phyloP scores from a whole-genome alignment of 2,888 invertebrate genomes.

The Tenthredo scrophulariae region DNA sequence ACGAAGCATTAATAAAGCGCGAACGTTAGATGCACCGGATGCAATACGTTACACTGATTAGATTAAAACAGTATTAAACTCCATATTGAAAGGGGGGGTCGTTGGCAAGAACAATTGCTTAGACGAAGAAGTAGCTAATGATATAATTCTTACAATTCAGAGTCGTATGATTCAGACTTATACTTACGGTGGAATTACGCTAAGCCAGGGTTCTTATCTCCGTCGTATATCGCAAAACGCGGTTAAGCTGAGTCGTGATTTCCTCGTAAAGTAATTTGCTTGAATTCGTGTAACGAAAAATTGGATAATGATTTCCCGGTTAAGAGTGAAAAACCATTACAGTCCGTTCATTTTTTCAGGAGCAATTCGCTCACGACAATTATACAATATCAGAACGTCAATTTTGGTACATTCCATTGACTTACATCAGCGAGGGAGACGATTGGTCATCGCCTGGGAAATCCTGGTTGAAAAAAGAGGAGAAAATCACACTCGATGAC shows the following conservation, averaged over 20 bases:
- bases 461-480: constrained; percentile 66
- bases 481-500: constrained; percentile 60
- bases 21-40: constrained; percentile 22
- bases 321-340: not conserved
- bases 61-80: constrained; percentile 26
- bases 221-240: not conserved
- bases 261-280: not conserved
- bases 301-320: not conserved
- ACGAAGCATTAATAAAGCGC: not conserved
- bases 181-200: not conserved
- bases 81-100: constrained; percentile 4
- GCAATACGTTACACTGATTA: constrained; percentile 37
- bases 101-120: not conserved
- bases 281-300: not conserved
- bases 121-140: not conserved
- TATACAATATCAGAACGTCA: constrained; percentile 57
- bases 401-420: constrained; percentile 70
- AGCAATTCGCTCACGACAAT: constrained; percentile 65
- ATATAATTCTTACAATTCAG: not conserved
- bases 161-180: constrained; percentile 3
- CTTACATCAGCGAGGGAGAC: constrained; percentile 59
- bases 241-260: not conserved
- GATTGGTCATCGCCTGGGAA: constrained; percentile 64
- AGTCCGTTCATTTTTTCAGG: constrained; percentile 55
- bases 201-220: not conserved